Evolutionary conservation across 1,140 invertebrate species (phyloP), one percentile per base, ranked within the genome.

Genomic region (Sogatella furcifera): DNA sequence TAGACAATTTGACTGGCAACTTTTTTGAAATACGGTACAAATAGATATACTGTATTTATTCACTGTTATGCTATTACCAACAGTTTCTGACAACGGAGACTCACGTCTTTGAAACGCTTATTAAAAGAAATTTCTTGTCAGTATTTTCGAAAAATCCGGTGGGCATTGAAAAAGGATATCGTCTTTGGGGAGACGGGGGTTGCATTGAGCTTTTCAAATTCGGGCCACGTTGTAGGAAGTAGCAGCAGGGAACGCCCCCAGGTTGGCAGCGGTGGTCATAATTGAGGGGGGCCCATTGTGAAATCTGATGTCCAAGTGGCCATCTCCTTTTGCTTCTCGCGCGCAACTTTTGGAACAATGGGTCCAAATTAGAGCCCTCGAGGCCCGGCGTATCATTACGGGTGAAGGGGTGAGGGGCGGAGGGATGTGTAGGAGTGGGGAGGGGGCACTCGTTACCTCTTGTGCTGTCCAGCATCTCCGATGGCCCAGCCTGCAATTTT

Each of bases 261-360:
- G 46, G 15, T 49, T n/a, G 21, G 21, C 46, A 49, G 15, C 46
- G 46, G 46, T 17, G 1, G 46, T 49, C 15, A 49, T 49, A 49
- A 49, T 49, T 49, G 46, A 49, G 46, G 46, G 46, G 21, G 15
- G 46, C 15, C 21, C 46, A 49, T 49, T 49, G 46, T 49, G 46
- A 49, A 49, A 49, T 49, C 14, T 15, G 46, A 49, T 49, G 46
- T 49, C 46, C 46, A 49, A 49, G 46, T 49, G 46, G 46, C 46
- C 46, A 19, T 8, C 34, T 38, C 34, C 34, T 38, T 38, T 38
- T 38, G 34, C 34, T 38, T 38, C 34, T 38, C 34, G 34, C 34
- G 34, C 34, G 46, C 46, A 49, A 49, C 15, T 49, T 38, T 49
- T 49, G 46, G 46, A 49, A 49, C 46, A 49, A 49, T 49, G 46